These are phyloP conservation scores for Ectropis crepuscularia DNA, from an alignment of 2,888 invertebrate species.

Conservation along the genomic window DNA sequence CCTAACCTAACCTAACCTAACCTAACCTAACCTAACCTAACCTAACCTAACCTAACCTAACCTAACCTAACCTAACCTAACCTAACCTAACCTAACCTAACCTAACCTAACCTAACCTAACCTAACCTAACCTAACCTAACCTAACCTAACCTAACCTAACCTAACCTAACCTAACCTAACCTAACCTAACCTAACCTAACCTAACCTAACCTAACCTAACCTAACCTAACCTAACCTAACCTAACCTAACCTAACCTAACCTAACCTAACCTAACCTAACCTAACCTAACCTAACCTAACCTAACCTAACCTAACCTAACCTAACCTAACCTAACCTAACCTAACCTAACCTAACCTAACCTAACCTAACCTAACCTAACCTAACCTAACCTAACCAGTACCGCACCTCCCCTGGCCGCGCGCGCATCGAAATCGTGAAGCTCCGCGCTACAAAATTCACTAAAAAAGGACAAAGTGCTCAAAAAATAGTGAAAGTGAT, in stretches of 20 bases:
- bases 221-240: constrained; percentile 12
- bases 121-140: constrained; percentile 12
- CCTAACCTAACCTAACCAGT: constrained; percentile 27
- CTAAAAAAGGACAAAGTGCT: too few species aligned
- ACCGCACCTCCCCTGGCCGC: too few species aligned
- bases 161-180: constrained; percentile 12
- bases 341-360: constrained; percentile 36
- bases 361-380: constrained; percentile 31
- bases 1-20: constrained; percentile 12
- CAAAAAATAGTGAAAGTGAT: too few species aligned
- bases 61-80: constrained; percentile 12
- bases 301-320: constrained; percentile 26
- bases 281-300: constrained; percentile 12
- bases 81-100: constrained; percentile 12
- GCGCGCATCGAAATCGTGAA: too few species aligned
- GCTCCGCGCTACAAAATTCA: too few species aligned
- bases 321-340: constrained; percentile 34
- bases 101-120: constrained; percentile 12
- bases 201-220: constrained; percentile 12
- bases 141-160: constrained; percentile 12
- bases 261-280: constrained; percentile 12
- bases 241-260: constrained; percentile 11
- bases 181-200: constrained; percentile 12
- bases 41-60: constrained; percentile 12
- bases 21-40: constrained; percentile 12